Evolutionary conservation across 53 echinoderm and acorn worm genomes (phyloP), one percentile per base, ranked within the genome.

Genomic region (Crossaster papposus): DNA sequence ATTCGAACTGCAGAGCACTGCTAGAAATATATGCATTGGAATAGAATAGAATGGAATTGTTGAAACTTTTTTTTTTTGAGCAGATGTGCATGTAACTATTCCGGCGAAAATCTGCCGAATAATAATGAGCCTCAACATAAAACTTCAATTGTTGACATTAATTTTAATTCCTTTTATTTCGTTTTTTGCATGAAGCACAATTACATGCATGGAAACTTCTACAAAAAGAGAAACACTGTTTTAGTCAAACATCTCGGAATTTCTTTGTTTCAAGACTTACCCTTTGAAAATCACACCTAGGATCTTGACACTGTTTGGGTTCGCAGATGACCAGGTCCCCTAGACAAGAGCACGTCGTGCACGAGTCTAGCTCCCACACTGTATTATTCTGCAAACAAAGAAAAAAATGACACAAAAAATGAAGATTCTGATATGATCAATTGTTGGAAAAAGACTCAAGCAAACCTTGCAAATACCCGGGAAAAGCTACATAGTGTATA

Each of bases 321-420:
- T 93, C 85, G 82, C 96, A 96, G 70, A 92, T 83, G 26, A 94
- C 93, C 72, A 96, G 90, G 64, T 95, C 93, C 10, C 93, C 93
- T 36, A 95, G 89, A 80, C 96, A 96, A 23, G 93, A 92, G 64
- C 96, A 96, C 73, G 92, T 70, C 24, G 93, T 96, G 80, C 96
- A 96, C 12, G 96, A 94, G 50, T 96, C 96, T 30, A 92, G 79
- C 88, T 93, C 92, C 96, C 96, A 96, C 38, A 96, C 92, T 72
- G 96, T 92, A 91, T 93, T 93, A 86, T 96, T 96, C 96, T 96
- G 94, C n/a, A 85, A 64, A 79, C 15, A 93, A 50, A 64, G 35
- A n/a, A 24, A 20, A 79, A 76, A 37, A 38, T n/a, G 17, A 17
- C 2, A 18, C 22, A 2, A 58, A 17, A 55, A 0, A 14, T 14